phyloP scores from a whole-genome alignment of 35 echinoderm and acorn worm genomes.

The Anneissia japonica region DNA sequence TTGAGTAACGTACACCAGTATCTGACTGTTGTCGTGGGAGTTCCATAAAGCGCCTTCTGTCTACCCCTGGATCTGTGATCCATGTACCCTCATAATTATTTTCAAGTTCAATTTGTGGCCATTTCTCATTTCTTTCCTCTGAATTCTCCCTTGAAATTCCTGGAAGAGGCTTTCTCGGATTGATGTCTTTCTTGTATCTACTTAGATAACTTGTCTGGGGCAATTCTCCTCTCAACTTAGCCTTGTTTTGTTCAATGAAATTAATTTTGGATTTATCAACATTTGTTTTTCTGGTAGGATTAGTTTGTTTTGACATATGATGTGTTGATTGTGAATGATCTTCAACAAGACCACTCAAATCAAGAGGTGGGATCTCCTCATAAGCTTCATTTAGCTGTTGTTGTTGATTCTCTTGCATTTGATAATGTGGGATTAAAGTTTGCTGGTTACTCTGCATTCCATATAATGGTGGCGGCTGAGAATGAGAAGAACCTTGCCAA shows the following conservation, averaged over 20 bases:
- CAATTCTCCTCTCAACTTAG: constrained; percentile 25
- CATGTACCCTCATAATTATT: constrained; percentile 10
- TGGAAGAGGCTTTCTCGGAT: constrained; percentile 61
- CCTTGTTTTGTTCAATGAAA: constrained; percentile 81
- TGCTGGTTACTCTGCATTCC: constrained; percentile 17
- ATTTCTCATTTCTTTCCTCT: constrained; percentile 9
- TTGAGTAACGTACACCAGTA: neutral
- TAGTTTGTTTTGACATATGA: neutral
- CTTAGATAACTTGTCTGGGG: constrained; percentile 18
- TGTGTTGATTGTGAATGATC: neutral
- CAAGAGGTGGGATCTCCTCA: neutral
- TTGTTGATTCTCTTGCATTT: neutral
- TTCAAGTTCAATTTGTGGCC: neutral
- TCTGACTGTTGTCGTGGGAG: constrained; percentile 50
- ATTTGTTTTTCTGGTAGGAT: neutral
- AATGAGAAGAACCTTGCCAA: no score
- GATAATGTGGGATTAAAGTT: neutral
- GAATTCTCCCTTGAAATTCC: constrained; percentile 73
- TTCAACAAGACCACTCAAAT: neutral
- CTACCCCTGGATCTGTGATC: constrained; percentile 56
- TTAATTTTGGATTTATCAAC: constrained; percentile 33
- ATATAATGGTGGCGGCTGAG: neutral
- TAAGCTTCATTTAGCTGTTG: constrained; percentile 1
- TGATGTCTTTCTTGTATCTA: constrained; percentile 36
- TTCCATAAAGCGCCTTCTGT: neutral